These are phyloP conservation scores for Phymanthus crucifer DNA, from an alignment of 92 coral and sea anemone genomes.

Conservation along the genomic window DNA sequence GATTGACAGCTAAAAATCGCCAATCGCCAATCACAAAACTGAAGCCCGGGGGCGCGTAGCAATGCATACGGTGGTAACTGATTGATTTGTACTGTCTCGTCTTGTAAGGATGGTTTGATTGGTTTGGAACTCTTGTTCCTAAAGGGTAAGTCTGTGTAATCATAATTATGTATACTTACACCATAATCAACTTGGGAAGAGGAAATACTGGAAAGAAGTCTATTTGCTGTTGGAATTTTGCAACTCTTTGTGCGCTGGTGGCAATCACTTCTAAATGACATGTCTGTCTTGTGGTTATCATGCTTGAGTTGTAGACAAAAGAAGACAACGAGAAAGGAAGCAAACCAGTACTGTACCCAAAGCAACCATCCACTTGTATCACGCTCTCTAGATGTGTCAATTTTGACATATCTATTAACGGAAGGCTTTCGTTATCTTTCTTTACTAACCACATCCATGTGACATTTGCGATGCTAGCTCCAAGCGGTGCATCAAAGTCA, in stretches of 20 bases:
- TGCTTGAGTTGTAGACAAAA: conserved; percentile 12
- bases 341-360: conserved; percentile 19
- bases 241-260: conserved; percentile 3
- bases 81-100: too few species aligned
- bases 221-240: conserved; percentile 9
- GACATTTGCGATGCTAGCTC: conserved; percentile 23
- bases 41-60: too few species aligned
- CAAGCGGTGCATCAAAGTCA: conserved; percentile 56
- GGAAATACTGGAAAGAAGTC: conserved; percentile 17
- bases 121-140: neutral
- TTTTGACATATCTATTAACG: neutral
- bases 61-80: too few species aligned
- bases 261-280: conserved; percentile 16
- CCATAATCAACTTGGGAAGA: neutral
- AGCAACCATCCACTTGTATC: conserved; percentile 1
- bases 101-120: too few species aligned
- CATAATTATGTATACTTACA: neutral
- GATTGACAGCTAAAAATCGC: too few species aligned
- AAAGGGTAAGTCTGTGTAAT: neutral
- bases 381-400: neutral
- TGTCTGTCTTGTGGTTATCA: neutral
- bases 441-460: conserved; percentile 11
- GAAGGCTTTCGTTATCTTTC: neutral
- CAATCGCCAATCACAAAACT: too few species aligned
- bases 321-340: conserved; percentile 11